Percentiles rank a stretch among this genome's conserved stretches.
Conservation (phyloP, 1,140 invertebrate species). For the Muscidifurax raptorellus region DNA sequence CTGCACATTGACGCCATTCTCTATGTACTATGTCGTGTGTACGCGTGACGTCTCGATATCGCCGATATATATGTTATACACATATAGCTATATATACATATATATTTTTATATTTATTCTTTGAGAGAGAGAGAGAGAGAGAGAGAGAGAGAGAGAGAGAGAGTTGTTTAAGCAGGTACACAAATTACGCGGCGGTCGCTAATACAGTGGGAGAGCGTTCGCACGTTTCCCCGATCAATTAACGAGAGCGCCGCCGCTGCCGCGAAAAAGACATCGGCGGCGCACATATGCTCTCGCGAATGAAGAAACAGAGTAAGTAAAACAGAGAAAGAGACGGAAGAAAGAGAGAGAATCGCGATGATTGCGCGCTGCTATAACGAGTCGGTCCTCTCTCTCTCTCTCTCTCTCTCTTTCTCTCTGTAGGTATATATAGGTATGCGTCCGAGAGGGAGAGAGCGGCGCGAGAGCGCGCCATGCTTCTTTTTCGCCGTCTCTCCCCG, state of each 20-base stretch:
- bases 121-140: background rate
- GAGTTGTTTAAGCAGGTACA: background rate
- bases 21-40: background rate
- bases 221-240: conserved; percentile 8
- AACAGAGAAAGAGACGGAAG: conserved; percentile 8
- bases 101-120: no score
- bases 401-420: background rate
- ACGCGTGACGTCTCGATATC: conserved; percentile 18
- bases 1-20: conserved; percentile 23
- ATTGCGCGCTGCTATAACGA: background rate
- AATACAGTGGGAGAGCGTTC: background rate
- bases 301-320: conserved; percentile 39
- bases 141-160: background rate
- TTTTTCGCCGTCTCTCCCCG: conserved; percentile 24
- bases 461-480: conserved; percentile 39
- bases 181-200: conserved; percentile 10
- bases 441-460: background rate
- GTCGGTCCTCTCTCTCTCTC: background rate
- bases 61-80: background rate
- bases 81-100: no score
- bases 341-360: background rate
- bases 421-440: background rate
- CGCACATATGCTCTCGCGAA: background rate
- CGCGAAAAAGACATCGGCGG: background rate
- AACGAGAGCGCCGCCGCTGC: background rate